Percentiles rank a stretch among this genome's conserved stretches.
These are phyloP conservation scores for Drosophila austrosaltans DNA, from an alignment of 2,888 invertebrate species.

Conservation along the genomic window DNA sequence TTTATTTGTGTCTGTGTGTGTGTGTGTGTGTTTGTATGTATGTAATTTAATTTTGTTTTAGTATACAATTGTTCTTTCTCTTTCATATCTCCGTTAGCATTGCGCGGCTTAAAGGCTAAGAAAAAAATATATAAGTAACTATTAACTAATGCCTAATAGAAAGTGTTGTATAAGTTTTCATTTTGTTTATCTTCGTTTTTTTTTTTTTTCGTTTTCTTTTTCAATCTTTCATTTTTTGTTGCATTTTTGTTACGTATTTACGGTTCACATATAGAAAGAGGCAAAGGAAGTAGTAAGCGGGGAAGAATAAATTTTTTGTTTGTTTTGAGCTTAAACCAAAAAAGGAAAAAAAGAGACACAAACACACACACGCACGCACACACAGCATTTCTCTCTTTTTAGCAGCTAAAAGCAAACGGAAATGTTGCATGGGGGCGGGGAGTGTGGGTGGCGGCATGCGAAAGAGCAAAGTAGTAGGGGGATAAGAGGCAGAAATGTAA, in stretches of 20 bases:
- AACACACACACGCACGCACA: not conserved
- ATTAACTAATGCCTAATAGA: slow-evolving; percentile 67
- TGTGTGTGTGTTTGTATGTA: not conserved
- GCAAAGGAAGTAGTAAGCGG: not conserved
- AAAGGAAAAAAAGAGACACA: not conserved
- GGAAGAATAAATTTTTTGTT: not conserved
- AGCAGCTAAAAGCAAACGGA: slow-evolving; percentile 6
- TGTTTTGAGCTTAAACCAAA: not conserved
- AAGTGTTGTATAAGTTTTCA: slow-evolving; percentile 26
- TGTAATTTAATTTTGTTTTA: slow-evolving; percentile 55
- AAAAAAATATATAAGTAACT: slow-evolving; percentile 64
- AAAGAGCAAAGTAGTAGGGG: too few species aligned
- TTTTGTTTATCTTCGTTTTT: not conserved
- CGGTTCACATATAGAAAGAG: slow-evolving; percentile 11
- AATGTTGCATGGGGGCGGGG: not conserved
- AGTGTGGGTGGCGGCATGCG: too few species aligned
- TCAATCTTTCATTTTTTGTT: not conserved
- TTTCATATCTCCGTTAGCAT: slow-evolving; percentile 19
- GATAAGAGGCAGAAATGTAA: not conserved
- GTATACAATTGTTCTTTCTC: slow-evolving; percentile 59
- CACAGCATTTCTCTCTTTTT: slow-evolving; percentile 4
- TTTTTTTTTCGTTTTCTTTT: not conserved
- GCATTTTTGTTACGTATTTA: slow-evolving; percentile 7
- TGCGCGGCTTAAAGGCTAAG: slow-evolving; percentile 60
- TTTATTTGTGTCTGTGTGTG: not conserved